phyloP scores from a whole-genome alignment of 2,797 vertebrate species.

The Philypnodon macrostomus region DNA sequence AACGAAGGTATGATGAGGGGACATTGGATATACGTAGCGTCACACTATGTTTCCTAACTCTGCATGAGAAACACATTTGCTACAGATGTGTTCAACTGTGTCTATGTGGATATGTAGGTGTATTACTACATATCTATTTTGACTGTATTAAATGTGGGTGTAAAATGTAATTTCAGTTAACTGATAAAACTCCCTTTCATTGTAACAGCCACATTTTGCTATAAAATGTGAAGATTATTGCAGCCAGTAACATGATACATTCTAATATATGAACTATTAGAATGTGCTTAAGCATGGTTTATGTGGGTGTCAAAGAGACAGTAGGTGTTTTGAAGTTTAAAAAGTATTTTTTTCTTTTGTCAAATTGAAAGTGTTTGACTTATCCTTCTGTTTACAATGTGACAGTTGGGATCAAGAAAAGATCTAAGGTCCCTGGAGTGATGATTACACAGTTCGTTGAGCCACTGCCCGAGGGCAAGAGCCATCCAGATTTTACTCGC shows the following conservation, averaged over 20 bases:
- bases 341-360: constrained; percentile 6
- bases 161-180: constrained; percentile 18
- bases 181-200: constrained; percentile 3
- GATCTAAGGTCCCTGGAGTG: constrained; percentile 79
- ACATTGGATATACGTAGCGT: not conserved
- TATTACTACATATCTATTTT: constrained; percentile 46
- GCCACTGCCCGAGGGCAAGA: constrained; percentile 79
- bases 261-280: constrained; percentile 53
- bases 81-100: constrained; percentile 14
- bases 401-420: constrained; percentile 74
- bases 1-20: constrained; percentile 55
- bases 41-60: constrained; percentile 2
- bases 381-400: constrained; percentile 20
- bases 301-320: constrained; percentile 21
- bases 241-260: constrained; percentile 39
- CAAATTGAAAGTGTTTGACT: constrained; percentile 23
- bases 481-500: constrained; percentile 81
- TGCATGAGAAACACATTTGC: constrained; percentile 47
- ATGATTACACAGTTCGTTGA: constrained; percentile 80
- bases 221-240: constrained; percentile 6
- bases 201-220: not conserved
- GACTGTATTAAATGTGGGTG: constrained; percentile 26
- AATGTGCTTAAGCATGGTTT: constrained; percentile 42
- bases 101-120: constrained; percentile 42
- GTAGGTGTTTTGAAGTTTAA: not conserved